Conservation (phyloP, 64 coral and sea anemone genomes). For the Montipora foliosa region DNA sequence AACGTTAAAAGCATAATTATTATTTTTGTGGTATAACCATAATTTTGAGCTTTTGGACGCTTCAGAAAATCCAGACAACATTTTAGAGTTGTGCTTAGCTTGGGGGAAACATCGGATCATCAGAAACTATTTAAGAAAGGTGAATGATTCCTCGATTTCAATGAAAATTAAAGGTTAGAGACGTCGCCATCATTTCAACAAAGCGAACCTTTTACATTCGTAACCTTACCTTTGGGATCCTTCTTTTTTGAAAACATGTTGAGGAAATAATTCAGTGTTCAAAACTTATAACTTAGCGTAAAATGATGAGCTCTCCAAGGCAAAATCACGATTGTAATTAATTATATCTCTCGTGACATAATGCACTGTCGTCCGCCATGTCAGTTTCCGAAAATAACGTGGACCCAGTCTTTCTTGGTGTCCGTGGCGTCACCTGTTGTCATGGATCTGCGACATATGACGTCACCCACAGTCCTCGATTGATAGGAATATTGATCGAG, state of each 20-base stretch:
- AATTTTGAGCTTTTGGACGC: no score
- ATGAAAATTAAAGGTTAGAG: no score
- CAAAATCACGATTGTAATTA: not conserved
- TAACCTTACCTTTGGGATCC: conserved; percentile 27
- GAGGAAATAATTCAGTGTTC: not conserved
- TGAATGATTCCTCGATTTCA: not conserved
- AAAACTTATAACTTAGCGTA: not conserved
- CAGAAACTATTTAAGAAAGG: not conserved
- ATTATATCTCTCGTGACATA: not conserved
- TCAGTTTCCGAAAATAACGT: conserved; percentile 22
- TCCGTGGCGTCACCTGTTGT: not conserved
- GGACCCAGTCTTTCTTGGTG: not conserved
- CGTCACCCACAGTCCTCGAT: not conserved
- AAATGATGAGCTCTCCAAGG: not conserved
- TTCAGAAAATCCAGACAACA: no score
- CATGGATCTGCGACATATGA: not conserved
- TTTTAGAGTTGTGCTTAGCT: no score
- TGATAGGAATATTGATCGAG: no score
- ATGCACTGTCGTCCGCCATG: not conserved
- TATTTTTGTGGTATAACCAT: no score
- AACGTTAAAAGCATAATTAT: no score
- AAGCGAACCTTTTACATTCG: not conserved
- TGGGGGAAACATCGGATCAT: no score
- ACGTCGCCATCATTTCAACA: not conserved
- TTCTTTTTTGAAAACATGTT: conserved; percentile 43